These are phyloP conservation scores for Reinhardtius hippoglossoides DNA, from an alignment of 2,113 vertebrate genomes.

Conservation along the genomic window DNA sequence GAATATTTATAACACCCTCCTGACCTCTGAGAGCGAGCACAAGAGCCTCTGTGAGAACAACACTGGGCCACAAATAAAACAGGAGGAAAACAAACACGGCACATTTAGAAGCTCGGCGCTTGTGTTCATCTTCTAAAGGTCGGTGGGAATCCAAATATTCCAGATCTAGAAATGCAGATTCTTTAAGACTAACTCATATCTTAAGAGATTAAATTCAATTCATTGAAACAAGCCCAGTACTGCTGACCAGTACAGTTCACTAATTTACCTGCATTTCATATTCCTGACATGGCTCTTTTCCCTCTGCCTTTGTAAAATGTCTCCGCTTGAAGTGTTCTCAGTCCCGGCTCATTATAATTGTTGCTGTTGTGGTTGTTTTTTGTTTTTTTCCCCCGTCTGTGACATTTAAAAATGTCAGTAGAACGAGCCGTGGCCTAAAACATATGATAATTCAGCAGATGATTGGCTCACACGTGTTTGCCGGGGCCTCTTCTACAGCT, in stretches of 20 bases:
- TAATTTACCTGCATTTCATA: background rate
- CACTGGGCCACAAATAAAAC: slow-evolving; percentile 26
- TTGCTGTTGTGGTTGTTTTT: slow-evolving; percentile 44
- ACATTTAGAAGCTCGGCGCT: background rate
- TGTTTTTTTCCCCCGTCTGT: slow-evolving; percentile 54
- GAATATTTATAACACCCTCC: slow-evolving; percentile 64
- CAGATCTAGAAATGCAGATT: background rate
- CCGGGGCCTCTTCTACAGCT: slow-evolving; percentile 21
- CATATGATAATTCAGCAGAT: slow-evolving; percentile 62
- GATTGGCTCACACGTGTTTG: slow-evolving; percentile 45
- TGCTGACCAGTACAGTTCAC: background rate
- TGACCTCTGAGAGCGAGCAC: slow-evolving; percentile 55
- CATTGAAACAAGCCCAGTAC: no score
- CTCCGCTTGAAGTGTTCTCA: slow-evolving; percentile 8
- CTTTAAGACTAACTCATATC: no score
- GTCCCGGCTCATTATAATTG: slow-evolving; percentile 57
- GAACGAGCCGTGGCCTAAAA: slow-evolving; percentile 39
- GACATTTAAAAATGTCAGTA: slow-evolving; percentile 78
- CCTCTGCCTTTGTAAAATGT: background rate
- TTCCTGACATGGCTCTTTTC: background rate
- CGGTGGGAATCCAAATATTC: background rate
- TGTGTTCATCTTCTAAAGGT: slow-evolving; percentile 20
- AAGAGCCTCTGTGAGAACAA: slow-evolving; percentile 35
- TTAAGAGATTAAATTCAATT: no score
- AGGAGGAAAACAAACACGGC: slow-evolving; percentile 38